phyloP scores from a whole-genome alignment of 2,888 invertebrate genomes.

The Epistrophe eligans region DNA sequence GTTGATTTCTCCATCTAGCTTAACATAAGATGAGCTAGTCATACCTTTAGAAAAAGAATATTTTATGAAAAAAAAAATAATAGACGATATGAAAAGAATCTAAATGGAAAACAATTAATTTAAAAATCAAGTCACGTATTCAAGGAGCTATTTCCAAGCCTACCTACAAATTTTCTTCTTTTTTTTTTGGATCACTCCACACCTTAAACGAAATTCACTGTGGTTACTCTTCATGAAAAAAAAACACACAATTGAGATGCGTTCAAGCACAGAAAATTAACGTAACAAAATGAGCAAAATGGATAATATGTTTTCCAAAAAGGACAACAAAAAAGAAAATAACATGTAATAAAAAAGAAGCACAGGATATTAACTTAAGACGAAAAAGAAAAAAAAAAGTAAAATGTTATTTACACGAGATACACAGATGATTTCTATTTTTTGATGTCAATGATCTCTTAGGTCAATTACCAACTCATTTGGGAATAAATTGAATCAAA shows the following conservation, averaged over 20 bases:
- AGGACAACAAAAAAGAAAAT: slow-evolving; percentile 12
- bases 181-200: slow-evolving; percentile 29
- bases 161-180: slow-evolving; percentile 27
- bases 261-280: slow-evolving; percentile 25
- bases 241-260: slow-evolving; percentile 34
- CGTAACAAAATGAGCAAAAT: slow-evolving; percentile 27
- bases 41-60: background rate
- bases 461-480: slow-evolving; percentile 43
- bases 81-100: slow-evolving; percentile 25
- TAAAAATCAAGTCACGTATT: slow-evolving; percentile 67
- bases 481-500: slow-evolving; percentile 34
- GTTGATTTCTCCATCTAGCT: background rate
- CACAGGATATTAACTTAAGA: slow-evolving; percentile 49
- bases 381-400: slow-evolving; percentile 40
- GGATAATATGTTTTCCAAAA: slow-evolving; percentile 24
- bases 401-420: slow-evolving; percentile 47
- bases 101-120: slow-evolving; percentile 42
- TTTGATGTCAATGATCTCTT: background rate
- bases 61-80: background rate
- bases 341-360: slow-evolving; percentile 43
- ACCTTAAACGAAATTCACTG: slow-evolving; percentile 65
- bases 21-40: slow-evolving; percentile 17
- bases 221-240: slow-evolving; percentile 56
- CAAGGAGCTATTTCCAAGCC: slow-evolving; percentile 36
- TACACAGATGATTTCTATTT: slow-evolving; percentile 32